These are phyloP conservation scores for Gryllus bimaculatus DNA, from an alignment of 1,140 invertebrate species.

Conservation along the genomic window DNA sequence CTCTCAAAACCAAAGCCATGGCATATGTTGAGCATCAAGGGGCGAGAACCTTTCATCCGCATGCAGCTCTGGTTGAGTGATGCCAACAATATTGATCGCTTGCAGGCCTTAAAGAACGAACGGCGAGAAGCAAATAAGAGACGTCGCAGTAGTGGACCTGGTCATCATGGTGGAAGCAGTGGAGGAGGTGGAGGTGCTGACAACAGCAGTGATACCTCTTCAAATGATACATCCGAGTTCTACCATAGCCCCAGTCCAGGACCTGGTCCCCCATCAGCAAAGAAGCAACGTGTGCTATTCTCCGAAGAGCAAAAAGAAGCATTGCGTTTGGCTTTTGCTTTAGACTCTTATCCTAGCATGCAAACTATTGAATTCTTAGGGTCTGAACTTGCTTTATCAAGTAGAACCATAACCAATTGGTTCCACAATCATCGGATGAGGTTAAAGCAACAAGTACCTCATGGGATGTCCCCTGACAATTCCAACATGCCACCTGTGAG, in stretches of 20 bases:
- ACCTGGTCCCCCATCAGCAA: conserved; percentile 64
- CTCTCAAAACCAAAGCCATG: conserved; percentile 97
- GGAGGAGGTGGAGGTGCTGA: conserved; percentile 53
- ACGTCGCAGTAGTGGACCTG: conserved; percentile 60
- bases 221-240: conserved; percentile 80
- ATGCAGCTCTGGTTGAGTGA: conserved; percentile 97
- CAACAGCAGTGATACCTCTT: conserved; percentile 76
- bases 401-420: conserved; percentile 97
- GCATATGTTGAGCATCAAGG: conserved; percentile 98
- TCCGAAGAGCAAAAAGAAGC: conserved; percentile 98
- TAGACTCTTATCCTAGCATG: conserved; percentile 94
- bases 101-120: conserved; percentile 82
- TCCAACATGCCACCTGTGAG: conserved; percentile 56
- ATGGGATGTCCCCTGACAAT: conserved; percentile 40
- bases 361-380: conserved; percentile 92
- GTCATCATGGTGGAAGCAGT: conserved; percentile 13
- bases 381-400: conserved; percentile 79
- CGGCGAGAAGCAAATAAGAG: conserved; percentile 81
- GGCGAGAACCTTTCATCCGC: conserved; percentile 92
- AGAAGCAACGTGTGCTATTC: conserved; percentile 89
- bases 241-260: conserved; percentile 76
- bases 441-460: conserved; percentile 79
- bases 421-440: conserved; percentile 99
- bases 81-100: conserved; percentile 80
- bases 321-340: conserved; percentile 79